Conservation (phyloP, 2,888 invertebrate species). For the Limnephilus rhombicus region DNA sequence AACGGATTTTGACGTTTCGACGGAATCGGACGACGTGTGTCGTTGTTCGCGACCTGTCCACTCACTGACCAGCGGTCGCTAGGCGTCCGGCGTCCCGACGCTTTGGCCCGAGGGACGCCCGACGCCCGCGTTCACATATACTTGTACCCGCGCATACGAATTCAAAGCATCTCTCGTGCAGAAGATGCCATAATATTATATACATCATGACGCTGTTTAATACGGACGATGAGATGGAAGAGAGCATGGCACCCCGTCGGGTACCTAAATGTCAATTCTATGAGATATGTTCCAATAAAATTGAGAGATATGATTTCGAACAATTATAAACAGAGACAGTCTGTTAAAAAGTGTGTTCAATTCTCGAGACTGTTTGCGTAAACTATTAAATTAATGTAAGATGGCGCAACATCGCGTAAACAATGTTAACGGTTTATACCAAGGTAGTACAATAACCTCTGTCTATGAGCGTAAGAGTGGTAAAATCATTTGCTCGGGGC, state of each 20-base stretch:
- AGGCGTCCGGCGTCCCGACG: conserved; percentile 36
- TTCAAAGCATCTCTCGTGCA: not conserved
- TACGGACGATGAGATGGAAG: not conserved
- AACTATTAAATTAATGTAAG: not conserved
- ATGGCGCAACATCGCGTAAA: too few species aligned
- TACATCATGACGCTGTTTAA: not conserved
- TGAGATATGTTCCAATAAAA: not conserved
- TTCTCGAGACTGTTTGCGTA: not conserved
- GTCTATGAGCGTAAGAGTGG: too few species aligned
- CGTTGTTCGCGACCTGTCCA: conserved; percentile 35
- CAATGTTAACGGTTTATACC: too few species aligned
- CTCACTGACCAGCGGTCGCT: conserved; percentile 22
- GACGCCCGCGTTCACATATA: conserved; percentile 40
- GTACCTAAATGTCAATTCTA: not conserved
- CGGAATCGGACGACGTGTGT: conserved; percentile 27
- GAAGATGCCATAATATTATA: not conserved
- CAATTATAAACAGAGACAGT: not conserved
- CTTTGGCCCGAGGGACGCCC: conserved; percentile 29
- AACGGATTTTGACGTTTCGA: conserved; percentile 42
- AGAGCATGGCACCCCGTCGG: not conserved
- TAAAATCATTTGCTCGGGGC: not conserved
- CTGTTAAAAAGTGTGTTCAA: not conserved
- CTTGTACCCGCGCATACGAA: not conserved
- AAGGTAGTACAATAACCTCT: too few species aligned
- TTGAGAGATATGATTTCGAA: not conserved